Conservation (phyloP, 2,113 vertebrate species). For the Hippolais icterina region DNA sequence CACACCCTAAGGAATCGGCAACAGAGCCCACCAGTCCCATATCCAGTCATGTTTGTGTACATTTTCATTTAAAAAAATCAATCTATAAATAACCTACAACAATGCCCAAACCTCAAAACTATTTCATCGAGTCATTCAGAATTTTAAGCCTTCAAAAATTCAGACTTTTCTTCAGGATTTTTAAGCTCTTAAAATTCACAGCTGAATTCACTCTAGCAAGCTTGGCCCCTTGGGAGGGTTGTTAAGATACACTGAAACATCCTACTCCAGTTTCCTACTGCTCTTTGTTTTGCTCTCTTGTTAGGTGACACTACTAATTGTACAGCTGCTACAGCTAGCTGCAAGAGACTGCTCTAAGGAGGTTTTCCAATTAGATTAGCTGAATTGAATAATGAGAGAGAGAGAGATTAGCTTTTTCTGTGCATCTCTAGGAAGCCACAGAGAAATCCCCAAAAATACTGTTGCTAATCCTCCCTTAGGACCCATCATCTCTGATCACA, state of each 20-base stretch:
- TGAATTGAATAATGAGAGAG: not conserved
- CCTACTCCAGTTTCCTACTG: not conserved
- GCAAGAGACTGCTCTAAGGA: not conserved
- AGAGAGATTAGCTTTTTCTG: not conserved
- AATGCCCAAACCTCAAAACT: not conserved
- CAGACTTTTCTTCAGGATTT: not conserved
- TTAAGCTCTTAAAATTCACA: not conserved
- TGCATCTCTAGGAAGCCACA: slow-evolving; percentile 1
- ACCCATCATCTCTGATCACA: not conserved
- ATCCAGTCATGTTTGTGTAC: not conserved
- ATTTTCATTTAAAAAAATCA: not conserved
- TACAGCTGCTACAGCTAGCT: slow-evolving; percentile 15
- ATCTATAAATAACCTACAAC: not conserved
- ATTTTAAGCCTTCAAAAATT: not conserved
- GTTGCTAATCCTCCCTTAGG: slow-evolving; percentile 3
- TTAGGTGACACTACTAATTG: slow-evolving; percentile 30
- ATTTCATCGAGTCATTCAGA: not conserved
- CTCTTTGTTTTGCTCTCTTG: not conserved
- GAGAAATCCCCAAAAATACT: not conserved
- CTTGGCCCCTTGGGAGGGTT: not conserved
- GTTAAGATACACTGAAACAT: not conserved
- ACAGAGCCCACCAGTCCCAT: not conserved
- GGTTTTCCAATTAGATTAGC: slow-evolving; percentile 26
- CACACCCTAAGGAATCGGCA: not conserved
- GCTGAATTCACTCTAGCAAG: not conserved